A percentile compares a stretch with the other conserved stretches of the same genome.
These are phyloP conservation scores for Climacteris rufus DNA, from an alignment of 2,113 vertebrate species.

Conservation along the genomic window DNA sequence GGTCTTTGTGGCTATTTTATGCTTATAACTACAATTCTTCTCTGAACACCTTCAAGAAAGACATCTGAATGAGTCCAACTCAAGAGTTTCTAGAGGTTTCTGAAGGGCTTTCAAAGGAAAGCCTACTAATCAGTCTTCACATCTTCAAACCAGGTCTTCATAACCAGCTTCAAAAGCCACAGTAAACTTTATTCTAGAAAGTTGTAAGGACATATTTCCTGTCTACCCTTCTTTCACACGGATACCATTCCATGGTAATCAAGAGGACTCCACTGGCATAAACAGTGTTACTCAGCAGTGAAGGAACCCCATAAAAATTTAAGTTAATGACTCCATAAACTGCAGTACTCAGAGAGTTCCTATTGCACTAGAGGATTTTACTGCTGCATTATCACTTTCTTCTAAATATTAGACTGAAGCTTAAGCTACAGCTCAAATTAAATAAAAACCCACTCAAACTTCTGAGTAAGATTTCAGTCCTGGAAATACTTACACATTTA, in stretches of 20 bases:
- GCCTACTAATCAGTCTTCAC: background rate
- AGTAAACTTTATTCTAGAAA: background rate
- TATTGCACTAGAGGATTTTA: background rate
- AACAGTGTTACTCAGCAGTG: background rate
- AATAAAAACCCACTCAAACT: background rate
- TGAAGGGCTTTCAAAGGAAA: background rate
- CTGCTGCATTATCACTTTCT: background rate
- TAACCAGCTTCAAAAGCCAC: background rate
- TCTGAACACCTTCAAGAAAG: background rate
- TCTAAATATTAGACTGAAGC: background rate
- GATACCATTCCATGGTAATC: background rate
- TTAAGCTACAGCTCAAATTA: background rate
- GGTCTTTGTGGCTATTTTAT: background rate
- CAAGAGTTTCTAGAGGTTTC: background rate
- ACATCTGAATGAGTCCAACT: background rate
- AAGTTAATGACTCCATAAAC: background rate
- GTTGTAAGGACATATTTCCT: background rate
- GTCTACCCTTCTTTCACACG: background rate
- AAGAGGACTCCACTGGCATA: background rate
- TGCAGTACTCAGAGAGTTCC: background rate
- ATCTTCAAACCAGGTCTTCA: background rate
- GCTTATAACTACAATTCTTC: background rate
- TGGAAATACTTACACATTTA: background rate
- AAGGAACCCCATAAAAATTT: background rate
- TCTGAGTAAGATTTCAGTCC: background rate